A percentile compares a stretch with the other conserved stretches of the same genome.
phyloP scores from a whole-genome alignment of 1,140 invertebrate genomes.

The Augochlora pura region DNA sequence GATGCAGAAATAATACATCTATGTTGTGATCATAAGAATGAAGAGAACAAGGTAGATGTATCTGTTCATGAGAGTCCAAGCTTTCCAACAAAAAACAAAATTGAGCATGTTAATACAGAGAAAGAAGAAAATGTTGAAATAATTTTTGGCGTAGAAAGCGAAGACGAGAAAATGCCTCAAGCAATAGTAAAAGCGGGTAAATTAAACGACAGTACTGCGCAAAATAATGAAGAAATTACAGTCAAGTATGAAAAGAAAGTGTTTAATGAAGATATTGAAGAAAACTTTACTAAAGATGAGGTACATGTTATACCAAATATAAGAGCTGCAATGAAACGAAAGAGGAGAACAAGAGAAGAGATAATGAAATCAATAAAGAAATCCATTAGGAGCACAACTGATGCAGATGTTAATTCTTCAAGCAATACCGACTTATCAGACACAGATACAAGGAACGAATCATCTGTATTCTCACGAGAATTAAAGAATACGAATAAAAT shows the following conservation, averaged over 20 bases:
- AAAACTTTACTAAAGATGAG: constrained; percentile 49
- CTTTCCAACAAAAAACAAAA: constrained; percentile 17
- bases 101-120: constrained; percentile 11
- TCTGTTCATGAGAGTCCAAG: constrained; percentile 15
- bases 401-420: constrained; percentile 24
- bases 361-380: constrained; percentile 58
- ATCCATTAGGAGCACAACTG: constrained; percentile 42
- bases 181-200: constrained; percentile 1
- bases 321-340: constrained; percentile 57
- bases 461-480: constrained; percentile 1
- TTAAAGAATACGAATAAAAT: background rate
- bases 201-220: background rate
- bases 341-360: constrained; percentile 59
- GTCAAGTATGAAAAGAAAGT: constrained; percentile 37
- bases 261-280: constrained; percentile 41
- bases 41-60: background rate
- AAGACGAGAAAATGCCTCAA: constrained; percentile 43
- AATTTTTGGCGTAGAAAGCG: constrained; percentile 61
- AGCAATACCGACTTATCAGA: constrained; percentile 42
- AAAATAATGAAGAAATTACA: background rate
- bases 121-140: constrained; percentile 52
- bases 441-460: constrained; percentile 21
- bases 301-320: constrained; percentile 46
- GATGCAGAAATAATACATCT: background rate
- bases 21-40: background rate